Percentiles rank a stretch among this genome's conserved stretches.
Conservation (phyloP, 1,140 invertebrate species). For the Heliconius melpomene region DNA sequence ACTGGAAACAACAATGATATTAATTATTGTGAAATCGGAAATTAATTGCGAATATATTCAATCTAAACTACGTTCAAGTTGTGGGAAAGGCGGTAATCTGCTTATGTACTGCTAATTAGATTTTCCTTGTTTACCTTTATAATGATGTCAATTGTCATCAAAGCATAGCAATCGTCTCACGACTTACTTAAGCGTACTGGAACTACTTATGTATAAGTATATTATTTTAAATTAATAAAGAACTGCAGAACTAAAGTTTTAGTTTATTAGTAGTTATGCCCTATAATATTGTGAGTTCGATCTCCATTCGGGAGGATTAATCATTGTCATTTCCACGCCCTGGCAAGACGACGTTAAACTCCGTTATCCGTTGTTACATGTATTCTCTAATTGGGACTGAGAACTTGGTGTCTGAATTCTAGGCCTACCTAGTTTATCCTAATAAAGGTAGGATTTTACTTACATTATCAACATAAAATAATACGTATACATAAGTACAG, state of each 20-base stretch:
- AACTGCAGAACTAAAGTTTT: background rate
- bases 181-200: background rate
- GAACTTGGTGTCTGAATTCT: background rate
- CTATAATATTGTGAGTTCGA: too few species aligned
- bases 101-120: conserved; percentile 66
- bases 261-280: background rate
- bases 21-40: conserved; percentile 26
- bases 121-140: conserved; percentile 59
- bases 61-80: conserved; percentile 41
- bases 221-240: too few species aligned
- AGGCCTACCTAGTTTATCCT: too few species aligned
- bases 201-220: too few species aligned
- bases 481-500: too few species aligned
- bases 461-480: too few species aligned
- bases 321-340: too few species aligned
- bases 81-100: conserved; percentile 54
- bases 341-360: background rate
- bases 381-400: background rate
- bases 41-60: conserved; percentile 52
- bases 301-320: too few species aligned
- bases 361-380: too few species aligned
- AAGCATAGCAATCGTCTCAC: conserved; percentile 37
- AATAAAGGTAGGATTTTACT: too few species aligned
- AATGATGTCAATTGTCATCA: conserved; percentile 52
- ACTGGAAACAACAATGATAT: conserved; percentile 6